These are phyloP conservation scores for Bambusicola thoracicus DNA, from an alignment of 2,113 vertebrate species.

Conservation along the genomic window DNA sequence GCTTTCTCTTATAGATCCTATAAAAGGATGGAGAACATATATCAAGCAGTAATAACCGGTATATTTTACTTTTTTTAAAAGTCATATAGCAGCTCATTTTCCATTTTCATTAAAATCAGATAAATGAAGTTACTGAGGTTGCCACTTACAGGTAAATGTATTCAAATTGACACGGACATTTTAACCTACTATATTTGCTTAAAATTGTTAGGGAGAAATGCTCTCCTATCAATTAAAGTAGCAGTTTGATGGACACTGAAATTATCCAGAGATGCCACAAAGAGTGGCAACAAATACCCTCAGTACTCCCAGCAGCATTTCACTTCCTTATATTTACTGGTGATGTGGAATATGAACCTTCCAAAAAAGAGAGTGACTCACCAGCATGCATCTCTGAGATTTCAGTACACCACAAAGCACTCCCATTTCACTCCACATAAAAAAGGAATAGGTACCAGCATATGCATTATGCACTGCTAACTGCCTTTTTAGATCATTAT, in stretches of 20 bases:
- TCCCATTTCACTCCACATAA: not conserved
- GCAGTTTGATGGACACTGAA: conserved; percentile 36
- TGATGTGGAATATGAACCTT: not conserved
- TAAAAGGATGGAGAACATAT: conserved; percentile 72
- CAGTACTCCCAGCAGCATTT: not conserved
- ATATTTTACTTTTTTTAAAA: conserved; percentile 59
- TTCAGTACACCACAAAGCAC: not conserved
- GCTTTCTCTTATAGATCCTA: conserved; percentile 71
- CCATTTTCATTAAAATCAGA: conserved; percentile 73
- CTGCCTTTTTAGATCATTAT: conserved; percentile 34
- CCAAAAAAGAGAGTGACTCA: not conserved
- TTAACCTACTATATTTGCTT: conserved; percentile 16
- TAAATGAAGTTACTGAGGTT: conserved; percentile 75
- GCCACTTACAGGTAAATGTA: conserved; percentile 37
- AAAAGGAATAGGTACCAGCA: conserved; percentile 18
- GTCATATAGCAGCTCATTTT: conserved; percentile 54
- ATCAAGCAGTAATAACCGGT: conserved; percentile 74
- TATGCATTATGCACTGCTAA: conserved; percentile 16
- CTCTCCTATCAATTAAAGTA: conserved; percentile 43
- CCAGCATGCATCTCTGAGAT: not conserved
- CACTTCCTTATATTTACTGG: not conserved
- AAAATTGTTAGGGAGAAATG: conserved; percentile 25
- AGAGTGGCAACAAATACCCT: not conserved
- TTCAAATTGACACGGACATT: conserved; percentile 28
- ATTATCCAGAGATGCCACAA: conserved; percentile 2